A percentile compares a stretch with the other conserved stretches of the same genome.
phyloP scores from a whole-genome alignment of 2,113 vertebrate genomes.

The Rhinopomastus cyanomelas region DNA sequence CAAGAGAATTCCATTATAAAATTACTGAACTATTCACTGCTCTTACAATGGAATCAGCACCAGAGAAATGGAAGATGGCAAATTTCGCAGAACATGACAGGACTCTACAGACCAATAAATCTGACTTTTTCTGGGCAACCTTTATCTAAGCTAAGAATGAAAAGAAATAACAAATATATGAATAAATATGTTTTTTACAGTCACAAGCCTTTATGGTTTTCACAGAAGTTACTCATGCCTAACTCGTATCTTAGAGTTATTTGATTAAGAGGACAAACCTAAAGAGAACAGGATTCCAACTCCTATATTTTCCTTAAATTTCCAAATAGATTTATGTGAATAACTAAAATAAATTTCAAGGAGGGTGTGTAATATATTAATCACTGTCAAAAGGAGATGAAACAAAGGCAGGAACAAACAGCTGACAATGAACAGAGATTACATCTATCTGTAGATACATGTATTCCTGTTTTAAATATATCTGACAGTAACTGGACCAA shows the following conservation, averaged over 20 bases:
- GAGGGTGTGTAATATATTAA: rapidly evolving
- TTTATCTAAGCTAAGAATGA: neutral
- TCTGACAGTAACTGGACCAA: neutral
- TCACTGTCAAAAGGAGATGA: neutral
- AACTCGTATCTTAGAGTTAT: neutral
- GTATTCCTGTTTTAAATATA: neutral
- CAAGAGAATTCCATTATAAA: neutral
- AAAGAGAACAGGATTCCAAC: neutral
- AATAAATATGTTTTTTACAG: neutral
- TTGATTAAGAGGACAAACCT: neutral
- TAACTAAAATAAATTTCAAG: neutral
- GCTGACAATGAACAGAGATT: neutral
- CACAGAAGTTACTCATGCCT: neutral
- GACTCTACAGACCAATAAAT: neutral
- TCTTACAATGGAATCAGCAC: neutral
- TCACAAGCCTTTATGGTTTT: neutral
- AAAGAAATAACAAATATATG: neutral
- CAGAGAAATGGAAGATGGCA: neutral
- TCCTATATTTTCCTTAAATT: neutral
- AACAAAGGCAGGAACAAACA: neutral
- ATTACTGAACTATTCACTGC: slow-evolving; percentile 1
- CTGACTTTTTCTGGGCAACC: neutral
- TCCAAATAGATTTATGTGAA: neutral
- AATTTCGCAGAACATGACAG: neutral
- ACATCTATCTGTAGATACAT: rapidly evolving